Conservation (phyloP, 1,140 invertebrate species). For the Linepithema humile region DNA sequence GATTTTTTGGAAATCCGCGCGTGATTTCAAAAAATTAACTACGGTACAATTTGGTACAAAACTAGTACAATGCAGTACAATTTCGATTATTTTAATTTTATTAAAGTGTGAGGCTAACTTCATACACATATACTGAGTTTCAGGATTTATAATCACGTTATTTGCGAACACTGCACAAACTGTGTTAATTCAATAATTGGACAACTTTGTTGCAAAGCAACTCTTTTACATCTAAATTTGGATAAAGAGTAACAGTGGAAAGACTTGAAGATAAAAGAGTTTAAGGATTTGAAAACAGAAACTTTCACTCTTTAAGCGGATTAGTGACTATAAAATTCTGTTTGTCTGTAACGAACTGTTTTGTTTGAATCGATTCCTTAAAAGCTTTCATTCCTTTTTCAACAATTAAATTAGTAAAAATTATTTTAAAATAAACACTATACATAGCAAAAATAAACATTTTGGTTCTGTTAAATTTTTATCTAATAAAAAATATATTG, state of each 20-base stretch:
- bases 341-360: too few relatives aligned
- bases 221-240: neutral
- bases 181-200: constrained; percentile 10
- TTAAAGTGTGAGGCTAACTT: too few relatives aligned
- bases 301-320: neutral
- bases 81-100: too few relatives aligned
- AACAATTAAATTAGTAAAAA: neutral
- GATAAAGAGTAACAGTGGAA: neutral
- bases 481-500: too few relatives aligned
- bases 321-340: neutral
- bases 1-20: too few relatives aligned
- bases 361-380: constrained; percentile 22
- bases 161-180: neutral
- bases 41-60: too few relatives aligned
- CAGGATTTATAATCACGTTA: constrained; percentile 19
- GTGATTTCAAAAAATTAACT: too few relatives aligned
- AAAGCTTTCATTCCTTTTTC: neutral
- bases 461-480: too few relatives aligned
- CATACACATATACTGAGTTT: too few relatives aligned
- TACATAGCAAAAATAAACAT: too few relatives aligned
- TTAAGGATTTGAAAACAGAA: neutral
- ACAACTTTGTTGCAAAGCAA: neutral
- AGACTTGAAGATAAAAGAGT: neutral
- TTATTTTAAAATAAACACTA: too few relatives aligned
- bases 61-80: too few relatives aligned